Conservation (phyloP, 2,113 vertebrate genomes). For the Alethe diademata region DNA sequence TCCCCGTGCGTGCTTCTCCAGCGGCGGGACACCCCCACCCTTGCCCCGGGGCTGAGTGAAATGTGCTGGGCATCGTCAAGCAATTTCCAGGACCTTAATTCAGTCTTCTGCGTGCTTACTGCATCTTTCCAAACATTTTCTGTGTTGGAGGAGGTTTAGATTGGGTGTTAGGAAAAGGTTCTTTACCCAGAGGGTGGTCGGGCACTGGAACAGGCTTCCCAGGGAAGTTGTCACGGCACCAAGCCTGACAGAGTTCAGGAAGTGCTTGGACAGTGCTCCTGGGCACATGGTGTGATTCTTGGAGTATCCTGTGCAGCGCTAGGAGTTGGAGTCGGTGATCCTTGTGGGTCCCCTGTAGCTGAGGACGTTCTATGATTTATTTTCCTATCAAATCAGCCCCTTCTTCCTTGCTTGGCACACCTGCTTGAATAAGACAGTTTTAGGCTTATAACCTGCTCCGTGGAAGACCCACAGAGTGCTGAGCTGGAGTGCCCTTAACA, state of each 20-base stretch:
- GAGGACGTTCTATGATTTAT: neutral
- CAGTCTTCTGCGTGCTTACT: neutral
- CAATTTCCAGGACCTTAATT: neutral
- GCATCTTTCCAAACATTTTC: neutral
- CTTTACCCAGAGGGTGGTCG: neutral
- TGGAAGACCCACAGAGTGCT: rapidly evolving
- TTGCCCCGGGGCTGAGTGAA: neutral
- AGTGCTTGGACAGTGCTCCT: neutral
- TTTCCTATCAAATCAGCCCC: rapidly evolving
- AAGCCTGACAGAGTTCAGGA: too few species aligned
- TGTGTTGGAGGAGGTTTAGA: neutral
- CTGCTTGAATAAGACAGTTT: neutral
- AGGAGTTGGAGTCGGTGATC: neutral
- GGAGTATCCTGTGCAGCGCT: too few species aligned
- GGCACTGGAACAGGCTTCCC: neutral
- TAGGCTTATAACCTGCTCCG: neutral
- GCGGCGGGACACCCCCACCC: neutral
- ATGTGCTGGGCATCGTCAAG: neutral
- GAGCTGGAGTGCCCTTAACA: too few species aligned
- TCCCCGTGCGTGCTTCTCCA: neutral
- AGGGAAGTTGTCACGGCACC: neutral
- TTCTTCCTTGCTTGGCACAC: neutral
- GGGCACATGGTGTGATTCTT: neutral
- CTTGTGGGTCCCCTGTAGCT: too few species aligned
- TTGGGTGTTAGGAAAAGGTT: neutral